phyloP scores from a whole-genome alignment of 53 echinoderm and acorn worm species.

The Holothuria scabra region DNA sequence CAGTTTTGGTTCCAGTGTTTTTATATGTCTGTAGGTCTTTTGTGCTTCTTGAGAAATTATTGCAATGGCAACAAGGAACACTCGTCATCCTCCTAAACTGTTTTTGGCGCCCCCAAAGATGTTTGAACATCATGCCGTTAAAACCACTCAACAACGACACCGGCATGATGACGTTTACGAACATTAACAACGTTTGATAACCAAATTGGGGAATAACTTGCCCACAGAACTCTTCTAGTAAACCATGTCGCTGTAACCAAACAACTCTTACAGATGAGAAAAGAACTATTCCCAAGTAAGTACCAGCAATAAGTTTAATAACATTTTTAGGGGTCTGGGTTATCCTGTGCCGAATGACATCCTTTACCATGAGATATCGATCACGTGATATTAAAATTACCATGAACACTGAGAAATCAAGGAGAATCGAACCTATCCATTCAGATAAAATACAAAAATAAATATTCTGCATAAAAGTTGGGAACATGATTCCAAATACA shows the following conservation, averaged over 20 bases:
- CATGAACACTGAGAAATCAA: neutral
- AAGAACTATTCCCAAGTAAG: slow-evolving; percentile 1
- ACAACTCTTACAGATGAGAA: neutral
- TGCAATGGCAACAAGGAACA: too few species aligned
- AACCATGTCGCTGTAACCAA: neutral
- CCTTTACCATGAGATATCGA: slow-evolving; percentile 25
- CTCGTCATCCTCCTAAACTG: neutral
- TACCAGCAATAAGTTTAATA: neutral
- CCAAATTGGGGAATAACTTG: neutral
- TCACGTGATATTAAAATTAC: slow-evolving; percentile 28
- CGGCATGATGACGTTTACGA: neutral
- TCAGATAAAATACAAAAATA: neutral
- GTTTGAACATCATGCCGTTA: slow-evolving; percentile 10
- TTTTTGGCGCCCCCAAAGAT: neutral
- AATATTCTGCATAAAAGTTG: neutral
- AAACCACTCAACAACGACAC: neutral
- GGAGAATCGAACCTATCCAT: neutral
- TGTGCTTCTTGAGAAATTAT: too few species aligned
- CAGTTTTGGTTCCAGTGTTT: too few species aligned
- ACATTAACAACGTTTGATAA: neutral
- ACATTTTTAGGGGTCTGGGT: slow-evolving; percentile 13
- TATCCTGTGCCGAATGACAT: slow-evolving; percentile 6
- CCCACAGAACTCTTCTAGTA: neutral
- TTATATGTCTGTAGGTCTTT: too few species aligned
- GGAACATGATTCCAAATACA: neutral